phyloP scores from a whole-genome alignment of 2,888 invertebrate species.

The Orthosia cruda region DNA sequence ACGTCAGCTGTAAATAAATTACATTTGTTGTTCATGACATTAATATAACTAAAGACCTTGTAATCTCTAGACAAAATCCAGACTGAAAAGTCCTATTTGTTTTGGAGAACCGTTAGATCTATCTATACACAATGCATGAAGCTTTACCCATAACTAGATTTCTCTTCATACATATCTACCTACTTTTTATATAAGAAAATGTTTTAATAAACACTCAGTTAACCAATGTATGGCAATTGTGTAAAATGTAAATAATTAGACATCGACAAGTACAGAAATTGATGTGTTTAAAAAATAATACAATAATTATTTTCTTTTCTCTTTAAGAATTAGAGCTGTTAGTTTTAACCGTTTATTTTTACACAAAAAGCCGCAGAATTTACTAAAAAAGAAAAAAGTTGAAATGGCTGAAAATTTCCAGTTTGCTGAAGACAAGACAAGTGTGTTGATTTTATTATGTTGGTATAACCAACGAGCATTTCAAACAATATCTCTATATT shows the following conservation, averaged over 20 bases:
- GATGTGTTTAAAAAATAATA: no score
- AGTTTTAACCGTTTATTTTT: not conserved
- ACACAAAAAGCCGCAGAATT: not conserved
- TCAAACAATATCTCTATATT: not conserved
- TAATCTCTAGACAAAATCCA: not conserved
- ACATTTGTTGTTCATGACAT: slow-evolving; percentile 1
- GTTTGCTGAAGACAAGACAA: not conserved
- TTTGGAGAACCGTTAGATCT: not conserved
- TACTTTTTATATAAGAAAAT: no score
- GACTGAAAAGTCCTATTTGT: not conserved
- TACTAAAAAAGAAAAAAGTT: no score
- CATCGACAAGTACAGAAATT: no score
- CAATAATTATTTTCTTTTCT: no score
- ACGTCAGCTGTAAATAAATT: not conserved
- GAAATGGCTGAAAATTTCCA: not conserved
- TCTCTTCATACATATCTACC: not conserved
- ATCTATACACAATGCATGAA: no score
- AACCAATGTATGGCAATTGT: no score
- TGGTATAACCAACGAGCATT: not conserved
- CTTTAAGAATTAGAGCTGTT: no score
- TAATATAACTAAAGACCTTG: not conserved
- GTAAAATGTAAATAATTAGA: no score
- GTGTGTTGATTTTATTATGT: not conserved
- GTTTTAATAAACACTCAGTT: no score
- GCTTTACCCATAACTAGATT: not conserved